Percentiles rank a stretch among this genome's conserved stretches.
phyloP scores from a whole-genome alignment of 2,888 invertebrate genomes.

The Sminthurinus aureus region DNA sequence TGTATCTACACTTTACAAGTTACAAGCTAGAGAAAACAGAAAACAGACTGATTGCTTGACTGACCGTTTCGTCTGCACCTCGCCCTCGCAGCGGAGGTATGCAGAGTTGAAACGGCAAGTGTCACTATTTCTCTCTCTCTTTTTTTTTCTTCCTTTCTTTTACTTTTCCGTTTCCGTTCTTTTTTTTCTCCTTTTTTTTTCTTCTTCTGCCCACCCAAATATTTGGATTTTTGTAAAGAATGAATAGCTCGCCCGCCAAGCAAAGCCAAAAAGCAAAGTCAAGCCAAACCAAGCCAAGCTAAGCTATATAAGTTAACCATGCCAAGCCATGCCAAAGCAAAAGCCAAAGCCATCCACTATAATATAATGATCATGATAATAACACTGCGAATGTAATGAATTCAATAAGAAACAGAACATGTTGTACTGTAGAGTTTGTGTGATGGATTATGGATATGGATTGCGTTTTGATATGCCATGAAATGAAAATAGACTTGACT shows the following conservation, averaged over 20 bases:
- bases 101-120: constrained; percentile 33
- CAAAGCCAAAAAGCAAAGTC: too few species aligned
- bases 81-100: constrained; percentile 9
- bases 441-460: too few species aligned
- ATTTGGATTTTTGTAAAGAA: too few species aligned
- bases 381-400: constrained; percentile 59
- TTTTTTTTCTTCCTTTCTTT: constrained; percentile 5
- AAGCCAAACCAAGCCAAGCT: too few species aligned
- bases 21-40: background rate
- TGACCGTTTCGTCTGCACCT: constrained; percentile 24
- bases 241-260: too few species aligned
- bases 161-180: background rate
- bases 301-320: too few species aligned
- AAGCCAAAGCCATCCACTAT: too few species aligned
- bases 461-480: too few species aligned
- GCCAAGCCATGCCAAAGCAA: too few species aligned
- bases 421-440: constrained; percentile 38
- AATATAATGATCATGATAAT: constrained; percentile 50
- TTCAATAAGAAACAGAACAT: constrained; percentile 30
- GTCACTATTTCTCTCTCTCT: constrained; percentile 11
- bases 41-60: constrained; percentile 25
- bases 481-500: background rate
- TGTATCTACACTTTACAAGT: background rate
- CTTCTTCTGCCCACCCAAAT: constrained; percentile 6
- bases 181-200: constrained; percentile 5